These are phyloP conservation scores for Arrhopalites spinosus DNA, from an alignment of 2,888 invertebrate species.

Conservation along the genomic window DNA sequence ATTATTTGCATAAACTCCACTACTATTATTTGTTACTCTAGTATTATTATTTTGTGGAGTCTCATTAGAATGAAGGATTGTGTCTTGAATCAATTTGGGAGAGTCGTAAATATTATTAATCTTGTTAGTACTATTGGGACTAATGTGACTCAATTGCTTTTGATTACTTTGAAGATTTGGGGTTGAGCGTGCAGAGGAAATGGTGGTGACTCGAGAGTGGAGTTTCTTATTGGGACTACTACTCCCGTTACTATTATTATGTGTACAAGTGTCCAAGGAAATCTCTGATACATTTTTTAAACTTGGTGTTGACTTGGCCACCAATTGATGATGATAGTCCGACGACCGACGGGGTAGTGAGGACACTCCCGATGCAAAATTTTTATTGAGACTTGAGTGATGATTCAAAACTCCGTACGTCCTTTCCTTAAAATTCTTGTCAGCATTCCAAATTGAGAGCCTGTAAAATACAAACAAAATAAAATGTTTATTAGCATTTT, in stretches of 20 bases:
- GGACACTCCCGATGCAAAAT: constrained; percentile 28
- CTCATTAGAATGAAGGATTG: not conserved
- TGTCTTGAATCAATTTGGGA: constrained; percentile 18
- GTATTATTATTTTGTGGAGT: not conserved
- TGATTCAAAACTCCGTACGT: constrained; percentile 29
- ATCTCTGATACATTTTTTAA: constrained; percentile 39
- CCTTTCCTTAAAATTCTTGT: constrained; percentile 26
- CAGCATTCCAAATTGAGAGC: constrained; percentile 41
- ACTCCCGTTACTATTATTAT: not conserved
- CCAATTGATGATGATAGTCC: constrained; percentile 35
- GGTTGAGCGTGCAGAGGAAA: constrained; percentile 60
- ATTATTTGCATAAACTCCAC: not conserved
- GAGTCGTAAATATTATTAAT: constrained; percentile 35
- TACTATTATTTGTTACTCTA: not conserved
- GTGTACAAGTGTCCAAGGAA: constrained; percentile 4
- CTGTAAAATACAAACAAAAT: constrained; percentile 28
- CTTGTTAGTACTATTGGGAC: not conserved
- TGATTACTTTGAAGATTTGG: constrained; percentile 59
- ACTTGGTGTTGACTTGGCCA: constrained; percentile 51
- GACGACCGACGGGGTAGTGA: constrained; percentile 41
- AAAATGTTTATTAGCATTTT: not conserved
- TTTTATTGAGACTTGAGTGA: constrained; percentile 29
- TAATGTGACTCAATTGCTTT: constrained; percentile 47
- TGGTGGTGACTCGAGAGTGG: constrained; percentile 38
- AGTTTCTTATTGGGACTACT: constrained; percentile 19